These are phyloP conservation scores for Periophthalmus modestus DNA, from an alignment of 2,113 vertebrate species.

Conservation along the genomic window DNA sequence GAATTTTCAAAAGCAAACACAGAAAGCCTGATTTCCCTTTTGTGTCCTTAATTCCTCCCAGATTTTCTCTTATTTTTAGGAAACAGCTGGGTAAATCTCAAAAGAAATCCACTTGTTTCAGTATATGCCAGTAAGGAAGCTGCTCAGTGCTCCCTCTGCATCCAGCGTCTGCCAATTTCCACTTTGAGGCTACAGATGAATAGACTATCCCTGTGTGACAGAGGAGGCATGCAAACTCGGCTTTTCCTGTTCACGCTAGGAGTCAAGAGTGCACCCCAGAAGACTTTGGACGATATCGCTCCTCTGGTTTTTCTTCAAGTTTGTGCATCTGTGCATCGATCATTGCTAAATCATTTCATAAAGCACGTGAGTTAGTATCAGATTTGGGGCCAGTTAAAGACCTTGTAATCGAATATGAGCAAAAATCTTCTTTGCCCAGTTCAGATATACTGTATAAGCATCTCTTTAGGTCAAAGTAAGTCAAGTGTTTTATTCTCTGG, in stretches of 20 bases:
- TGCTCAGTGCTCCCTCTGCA: constrained; percentile 20
- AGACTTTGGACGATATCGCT: constrained; percentile 12
- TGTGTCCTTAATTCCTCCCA: constrained; percentile 10
- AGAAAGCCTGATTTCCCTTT: constrained; percentile 2
- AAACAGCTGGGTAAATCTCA: constrained; percentile 34
- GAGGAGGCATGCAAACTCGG: constrained; percentile 25
- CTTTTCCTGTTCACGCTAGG: constrained; percentile 10
- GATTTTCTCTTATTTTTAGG: constrained; percentile 16
- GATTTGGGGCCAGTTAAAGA: too few relatives aligned
- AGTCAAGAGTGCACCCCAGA: constrained; percentile 9
- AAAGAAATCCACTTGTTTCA: constrained; percentile 22
- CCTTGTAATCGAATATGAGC: too few relatives aligned
- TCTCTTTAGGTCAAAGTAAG: too few relatives aligned
- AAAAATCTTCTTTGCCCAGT: too few relatives aligned
- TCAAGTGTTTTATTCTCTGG: too few relatives aligned
- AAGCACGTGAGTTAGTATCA: not conserved
- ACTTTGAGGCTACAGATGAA: constrained; percentile 23
- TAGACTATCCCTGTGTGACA: constrained; percentile 26
- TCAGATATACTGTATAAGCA: too few relatives aligned
- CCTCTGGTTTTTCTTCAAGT: not conserved
- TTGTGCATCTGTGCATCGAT: not conserved
- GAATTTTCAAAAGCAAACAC: not conserved
- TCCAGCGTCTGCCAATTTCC: constrained; percentile 25
- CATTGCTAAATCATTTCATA: not conserved
- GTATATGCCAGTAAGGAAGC: constrained; percentile 19